Base-by-base conservation (phyloP, 2,113 vertebrate species). In the Charadrius vociferus region DNA sequence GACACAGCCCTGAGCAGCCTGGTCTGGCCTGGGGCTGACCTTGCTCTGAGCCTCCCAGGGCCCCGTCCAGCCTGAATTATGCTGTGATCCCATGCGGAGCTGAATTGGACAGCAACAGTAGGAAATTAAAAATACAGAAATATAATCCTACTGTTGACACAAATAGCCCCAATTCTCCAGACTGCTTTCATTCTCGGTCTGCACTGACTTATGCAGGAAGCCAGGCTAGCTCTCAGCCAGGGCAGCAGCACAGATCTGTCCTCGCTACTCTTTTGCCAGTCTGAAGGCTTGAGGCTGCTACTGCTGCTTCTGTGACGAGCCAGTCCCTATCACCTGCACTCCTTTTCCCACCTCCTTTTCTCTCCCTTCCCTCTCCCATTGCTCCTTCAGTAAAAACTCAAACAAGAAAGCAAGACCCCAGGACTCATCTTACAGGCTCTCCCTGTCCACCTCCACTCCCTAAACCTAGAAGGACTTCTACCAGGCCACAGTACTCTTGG, bases 41-140 rank as follows among this genome's bases (percentile, higher is more conserved):
- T 52, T 74, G 27, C 73, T 84, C 77, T 93, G 81, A 93, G 87
- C 74, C 62, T 90, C 88, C 78, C 85, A 72, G 37, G 39, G 71
- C 88, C 91, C 30, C 30, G 1, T 65, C 90, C 88, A 94, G 65
- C 34, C 70, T 82, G 84, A 91, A 36, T 82, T 91, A 79, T 53
- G 45, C 81, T 36, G 9, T 68, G 81, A 85, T 91, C 84, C 87
- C 87, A 65, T 78, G 63, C 90, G 78, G 93, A 90, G 65, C 20
- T 88, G 59, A 72, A 86, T 45, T 71, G 75, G 45, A 86, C 53
- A 80, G 71, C 62, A 93, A 82, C 21, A 23, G 81, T 95, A 96
- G 94, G 94, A 96, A 96, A 97, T 96, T 94, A 91, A 94, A 97
- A 94, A 95, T 85, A 87, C 82, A 81, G 92, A 94, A 95, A 97